phyloP scores from a whole-genome alignment of 1,140 invertebrate species.

The Anastrepha obliqua region DNA sequence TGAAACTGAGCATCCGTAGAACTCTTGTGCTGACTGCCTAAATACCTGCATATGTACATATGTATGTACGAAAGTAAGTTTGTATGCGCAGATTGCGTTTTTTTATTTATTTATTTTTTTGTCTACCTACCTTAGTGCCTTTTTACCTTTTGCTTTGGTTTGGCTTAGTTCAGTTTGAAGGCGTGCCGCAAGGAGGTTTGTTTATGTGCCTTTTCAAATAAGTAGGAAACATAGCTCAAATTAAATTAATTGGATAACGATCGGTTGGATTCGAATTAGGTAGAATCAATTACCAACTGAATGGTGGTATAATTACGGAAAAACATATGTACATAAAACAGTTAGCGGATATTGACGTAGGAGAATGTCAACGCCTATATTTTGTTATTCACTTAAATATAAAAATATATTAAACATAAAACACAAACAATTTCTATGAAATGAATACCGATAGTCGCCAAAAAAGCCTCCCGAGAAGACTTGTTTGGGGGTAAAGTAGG shows the following conservation, averaged over 20 bases:
- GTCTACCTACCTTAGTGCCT: background rate
- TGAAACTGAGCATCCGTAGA: conserved; percentile 26
- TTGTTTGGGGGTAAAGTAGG: too few species aligned
- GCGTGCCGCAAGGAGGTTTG: conserved; percentile 48
- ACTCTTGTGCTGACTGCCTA: background rate
- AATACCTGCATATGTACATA: background rate
- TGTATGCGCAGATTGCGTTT: background rate
- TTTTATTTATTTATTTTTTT: background rate
- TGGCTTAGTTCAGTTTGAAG: conserved; percentile 25
- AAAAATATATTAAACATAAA: too few species aligned
- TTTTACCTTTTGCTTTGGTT: conserved; percentile 32
- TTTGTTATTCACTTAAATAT: background rate
- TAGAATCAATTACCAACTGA: conserved; percentile 28
- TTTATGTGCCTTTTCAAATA: background rate
- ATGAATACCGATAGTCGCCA: too few species aligned
- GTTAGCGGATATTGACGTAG: background rate
- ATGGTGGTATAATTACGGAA: conserved; percentile 10
- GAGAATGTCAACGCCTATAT: background rate
- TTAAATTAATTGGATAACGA: conserved; percentile 52
- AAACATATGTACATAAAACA: background rate
- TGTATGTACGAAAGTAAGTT: background rate
- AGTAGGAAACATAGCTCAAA: background rate
- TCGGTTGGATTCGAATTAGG: conserved; percentile 38
- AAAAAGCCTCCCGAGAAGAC: too few species aligned
- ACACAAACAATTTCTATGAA: too few species aligned